Evolutionary conservation across 2,888 invertebrate species (phyloP), one percentile per base, ranked within the genome.

Genomic region (Blera fallax): DNA sequence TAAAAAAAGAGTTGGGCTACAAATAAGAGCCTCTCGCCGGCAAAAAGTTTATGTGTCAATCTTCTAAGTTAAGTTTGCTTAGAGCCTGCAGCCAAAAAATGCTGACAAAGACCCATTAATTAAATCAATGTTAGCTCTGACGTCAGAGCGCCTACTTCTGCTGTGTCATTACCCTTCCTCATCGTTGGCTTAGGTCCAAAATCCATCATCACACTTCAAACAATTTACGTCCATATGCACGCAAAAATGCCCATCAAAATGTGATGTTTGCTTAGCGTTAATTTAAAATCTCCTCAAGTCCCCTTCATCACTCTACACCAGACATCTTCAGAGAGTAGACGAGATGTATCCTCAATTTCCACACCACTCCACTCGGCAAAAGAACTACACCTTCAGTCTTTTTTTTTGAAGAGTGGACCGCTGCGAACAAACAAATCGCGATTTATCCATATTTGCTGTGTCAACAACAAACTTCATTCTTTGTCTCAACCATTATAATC

Each of bases 401-500:
- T 21, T 21, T 50, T n/a, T 32, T 11, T 7, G n/a, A 60, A 27
- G 24, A 65, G 34, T 24, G 11, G 24, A 40, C 62, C 18, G 52
- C 74, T 43, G 16, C 18, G 27, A 76, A 27, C 32, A 48, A 76
- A 58, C n/a, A 76, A 58, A 65, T 18, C 56, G 32, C 56, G 16
- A 56, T 54, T 32, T 45, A 45, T 37, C 34, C 24, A n/a, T 58
- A 37, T 72, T 72, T 60, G 40, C 65, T 18, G n/a, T 67, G 58
- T 45, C 56, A 67, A 76, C 76, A 67, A 29, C 14, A 65, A 58
- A 50, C 76, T 16, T 34, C 7, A 67, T 67, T 76, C 76, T 67
- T 67, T 76, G 56, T 67, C 48, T 54, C 8, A 29, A 34, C 10
- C 1, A 50, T 43, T 24, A 6, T 27, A 67, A 29, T 72, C 56